These are phyloP conservation scores for Teleogryllus occipitalis DNA, from an alignment of 1,140 invertebrate species.

Conservation along the genomic window DNA sequence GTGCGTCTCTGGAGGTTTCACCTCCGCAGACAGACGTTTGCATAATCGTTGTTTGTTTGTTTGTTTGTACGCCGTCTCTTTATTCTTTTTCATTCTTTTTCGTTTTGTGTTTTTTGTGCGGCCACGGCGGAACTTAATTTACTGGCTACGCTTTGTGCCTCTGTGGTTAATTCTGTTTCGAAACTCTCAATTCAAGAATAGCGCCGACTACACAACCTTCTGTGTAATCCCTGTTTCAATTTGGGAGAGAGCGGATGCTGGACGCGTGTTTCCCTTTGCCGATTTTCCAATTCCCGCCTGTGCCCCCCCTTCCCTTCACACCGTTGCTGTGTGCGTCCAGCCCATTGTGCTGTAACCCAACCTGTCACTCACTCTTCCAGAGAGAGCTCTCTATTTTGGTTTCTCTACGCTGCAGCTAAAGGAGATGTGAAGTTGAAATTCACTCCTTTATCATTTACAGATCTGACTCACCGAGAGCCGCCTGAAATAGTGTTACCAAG, in stretches of 20 bases:
- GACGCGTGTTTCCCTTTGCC: neutral
- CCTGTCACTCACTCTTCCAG: neutral
- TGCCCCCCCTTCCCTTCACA: neutral
- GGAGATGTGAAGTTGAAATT: too few species aligned
- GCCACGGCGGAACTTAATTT: neutral
- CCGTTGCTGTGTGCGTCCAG: neutral
- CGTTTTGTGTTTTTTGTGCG: neutral
- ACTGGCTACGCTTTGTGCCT: neutral
- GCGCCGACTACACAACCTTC: neutral
- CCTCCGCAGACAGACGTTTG: too few species aligned
- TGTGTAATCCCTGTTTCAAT: neutral
- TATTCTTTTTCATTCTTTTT: neutral
- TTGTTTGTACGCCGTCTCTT: neutral
- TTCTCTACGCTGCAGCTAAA: too few species aligned
- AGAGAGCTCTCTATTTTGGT: too few species aligned
- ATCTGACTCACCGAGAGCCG: too few species aligned
- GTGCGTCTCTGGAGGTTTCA: neutral
- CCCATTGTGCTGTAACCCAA: neutral
- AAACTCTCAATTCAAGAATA: neutral
- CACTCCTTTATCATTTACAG: too few species aligned
- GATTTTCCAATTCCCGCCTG: neutral
- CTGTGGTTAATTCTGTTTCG: neutral
- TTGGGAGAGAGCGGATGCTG: neutral
- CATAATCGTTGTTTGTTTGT: neutral
- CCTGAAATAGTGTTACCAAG: too few species aligned